phyloP scores from a whole-genome alignment of 2,888 invertebrate genomes.

The Scelioninae gen. 1 region DNA sequence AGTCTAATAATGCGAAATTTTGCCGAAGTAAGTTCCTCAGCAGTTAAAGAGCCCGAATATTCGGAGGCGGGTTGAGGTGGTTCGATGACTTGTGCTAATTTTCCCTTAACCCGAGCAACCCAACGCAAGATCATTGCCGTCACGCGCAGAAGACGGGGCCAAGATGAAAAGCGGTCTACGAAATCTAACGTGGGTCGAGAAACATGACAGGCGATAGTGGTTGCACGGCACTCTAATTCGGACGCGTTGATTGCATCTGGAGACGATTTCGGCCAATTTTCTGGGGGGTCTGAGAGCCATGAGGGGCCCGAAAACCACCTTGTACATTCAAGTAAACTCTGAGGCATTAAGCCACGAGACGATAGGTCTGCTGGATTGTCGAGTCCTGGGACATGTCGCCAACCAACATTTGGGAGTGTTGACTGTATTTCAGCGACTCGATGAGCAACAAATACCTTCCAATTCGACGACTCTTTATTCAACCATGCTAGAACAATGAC shows the following conservation, averaged over 20 bases:
- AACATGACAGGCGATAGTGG: not conserved
- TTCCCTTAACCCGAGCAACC: not conserved
- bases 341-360: not conserved
- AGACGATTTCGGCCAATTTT: not conserved
- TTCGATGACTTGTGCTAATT: not conserved
- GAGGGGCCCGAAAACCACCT: not conserved
- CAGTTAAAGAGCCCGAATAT: not conserved
- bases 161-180: not conserved
- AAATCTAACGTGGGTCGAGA: not conserved
- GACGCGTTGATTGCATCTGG: too few species aligned
- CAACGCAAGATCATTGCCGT: not conserved
- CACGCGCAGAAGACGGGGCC: not conserved
- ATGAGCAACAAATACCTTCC: not conserved
- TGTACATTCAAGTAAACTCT: not conserved
- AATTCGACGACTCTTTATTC: not conserved
- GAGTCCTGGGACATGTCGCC: not conserved
- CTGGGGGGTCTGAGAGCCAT: not conserved
- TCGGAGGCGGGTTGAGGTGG: too few species aligned
- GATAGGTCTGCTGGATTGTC: slow-evolving; percentile 1
- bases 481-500: not conserved
- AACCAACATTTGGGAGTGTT: not conserved
- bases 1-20: not conserved
- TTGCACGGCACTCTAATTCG: not conserved
- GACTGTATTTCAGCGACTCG: not conserved
- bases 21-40: not conserved